Base-by-base conservation (phyloP, 2,797 vertebrate species). In the Eulemur albifrons region DNA sequence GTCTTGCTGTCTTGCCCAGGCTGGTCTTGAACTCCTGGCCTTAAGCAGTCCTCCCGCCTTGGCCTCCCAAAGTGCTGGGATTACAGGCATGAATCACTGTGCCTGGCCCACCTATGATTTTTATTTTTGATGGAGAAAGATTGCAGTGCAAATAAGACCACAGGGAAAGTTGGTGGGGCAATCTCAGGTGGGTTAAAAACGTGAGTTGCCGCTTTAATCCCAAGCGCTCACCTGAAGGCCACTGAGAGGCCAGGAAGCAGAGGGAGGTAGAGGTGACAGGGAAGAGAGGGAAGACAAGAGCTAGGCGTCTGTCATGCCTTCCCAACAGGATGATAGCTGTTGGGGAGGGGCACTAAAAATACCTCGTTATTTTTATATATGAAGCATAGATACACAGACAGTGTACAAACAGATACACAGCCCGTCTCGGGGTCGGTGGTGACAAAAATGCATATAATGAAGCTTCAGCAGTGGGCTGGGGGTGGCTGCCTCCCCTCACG, bases 281-380 rank as follows among this genome's bases (percentile, higher is more conserved):
- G n/a, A 50, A 38, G 61, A 59, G 70, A 12, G 43, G 27, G 20
- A 17, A 21, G 65, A 13, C 2, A 4, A 54, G 50, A 23, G 18
- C 2, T 0, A 3, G 40, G 3, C 0, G 20, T 30, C 3, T 18
- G 2, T 14, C 7, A 1, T 1, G 2, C 17, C 2, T 59, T 14
- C 57, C 38, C 5, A 25, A 1, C 17, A 0, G 32, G 4, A 25
- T 5, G 72, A 30, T 3, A 0, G 4, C 2, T 57, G 70, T 30
- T 0, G 14, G 6, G 79, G 59, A 0, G 35, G 2, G 30, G 59
- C 4, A 4, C 50, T 15, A 57, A 4, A 14, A 17, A 43, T 2
- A 9, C 3, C 18, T 12, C 0, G 2, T 4, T 12, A 38, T 21
- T 61, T 61, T 23, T 12, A 4, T 65, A 4, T n/a, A 2, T 12